These are phyloP conservation scores for Drosophila leonis DNA, from an alignment of 2,888 invertebrate species.

Conservation along the genomic window DNA sequence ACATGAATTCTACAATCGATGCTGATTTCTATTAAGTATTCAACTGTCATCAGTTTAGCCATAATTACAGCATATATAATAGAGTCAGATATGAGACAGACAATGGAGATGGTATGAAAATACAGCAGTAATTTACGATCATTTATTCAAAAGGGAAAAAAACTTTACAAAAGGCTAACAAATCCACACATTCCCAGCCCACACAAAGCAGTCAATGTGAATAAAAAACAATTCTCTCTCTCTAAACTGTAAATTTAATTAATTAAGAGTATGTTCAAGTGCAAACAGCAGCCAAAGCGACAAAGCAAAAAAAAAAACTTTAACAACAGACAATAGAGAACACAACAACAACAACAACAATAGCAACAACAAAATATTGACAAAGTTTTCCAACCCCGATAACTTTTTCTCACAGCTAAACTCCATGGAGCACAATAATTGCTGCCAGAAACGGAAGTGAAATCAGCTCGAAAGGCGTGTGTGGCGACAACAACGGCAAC, in stretches of 20 bases:
- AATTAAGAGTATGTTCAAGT: conserved; percentile 57
- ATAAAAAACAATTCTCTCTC: conserved; percentile 17
- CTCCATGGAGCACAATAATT: conserved; percentile 47
- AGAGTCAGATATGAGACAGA: conserved; percentile 17
- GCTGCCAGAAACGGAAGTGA: conserved; percentile 55
- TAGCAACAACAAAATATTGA: conserved; percentile 24
- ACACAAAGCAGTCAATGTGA: conserved; percentile 17
- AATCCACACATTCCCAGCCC: conserved; percentile 31
- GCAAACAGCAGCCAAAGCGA: conserved; percentile 32
- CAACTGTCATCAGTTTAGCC: conserved; percentile 27
- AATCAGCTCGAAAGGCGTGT: conserved; percentile 47
- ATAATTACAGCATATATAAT: conserved; percentile 42
- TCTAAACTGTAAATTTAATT: conserved; percentile 57
- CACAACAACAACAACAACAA: conserved; percentile 11
- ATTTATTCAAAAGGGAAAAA: conserved; percentile 36
- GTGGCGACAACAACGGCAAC: conserved; percentile 3
- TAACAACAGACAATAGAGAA: conserved; percentile 46
- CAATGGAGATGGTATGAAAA: conserved; percentile 34
- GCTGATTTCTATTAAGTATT: conserved; percentile 2
- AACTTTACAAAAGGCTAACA: conserved; percentile 18
- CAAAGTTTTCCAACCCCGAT: conserved; percentile 31
- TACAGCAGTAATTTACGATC: conserved; percentile 37
- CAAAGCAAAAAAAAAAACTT: conserved; percentile 49
- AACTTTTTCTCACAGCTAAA: conserved; percentile 54
- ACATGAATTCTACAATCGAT: neutral